A percentile compares a stretch with the other conserved stretches of the same genome.
phyloP scores from a whole-genome alignment of 2,888 invertebrate genomes.

The Agrypnus murinus region DNA sequence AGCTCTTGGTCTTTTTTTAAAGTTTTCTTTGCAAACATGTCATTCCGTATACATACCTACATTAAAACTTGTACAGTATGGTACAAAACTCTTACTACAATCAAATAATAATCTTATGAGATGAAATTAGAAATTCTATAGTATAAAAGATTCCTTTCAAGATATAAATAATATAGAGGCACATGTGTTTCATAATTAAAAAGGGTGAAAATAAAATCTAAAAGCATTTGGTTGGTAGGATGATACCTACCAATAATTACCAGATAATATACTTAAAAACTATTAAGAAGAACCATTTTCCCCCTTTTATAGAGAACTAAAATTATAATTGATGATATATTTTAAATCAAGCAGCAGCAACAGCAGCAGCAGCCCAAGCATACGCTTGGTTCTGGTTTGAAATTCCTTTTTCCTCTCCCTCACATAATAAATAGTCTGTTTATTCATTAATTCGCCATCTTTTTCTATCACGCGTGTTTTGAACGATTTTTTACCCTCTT shows the following conservation, averaged over 20 bases:
- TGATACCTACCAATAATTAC: slow-evolving; percentile 16
- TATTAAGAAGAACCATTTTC: slow-evolving; percentile 32
- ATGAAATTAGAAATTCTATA: neutral
- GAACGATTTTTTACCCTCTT: slow-evolving; percentile 47
- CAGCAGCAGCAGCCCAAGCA: slow-evolving; percentile 5
- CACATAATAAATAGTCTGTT: slow-evolving; percentile 62
- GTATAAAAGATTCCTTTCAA: neutral
- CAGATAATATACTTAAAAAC: slow-evolving; percentile 22
- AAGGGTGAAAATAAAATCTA: neutral
- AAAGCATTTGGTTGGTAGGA: slow-evolving; percentile 30
- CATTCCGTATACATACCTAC: slow-evolving; percentile 44
- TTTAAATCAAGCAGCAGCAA: slow-evolving; percentile 57
- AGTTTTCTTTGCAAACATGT: slow-evolving; percentile 46
- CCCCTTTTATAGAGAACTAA: slow-evolving; percentile 42
- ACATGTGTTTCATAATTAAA: neutral
- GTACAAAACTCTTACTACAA: neutral
- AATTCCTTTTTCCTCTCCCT: slow-evolving; percentile 48
- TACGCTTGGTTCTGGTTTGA: slow-evolving; percentile 50
- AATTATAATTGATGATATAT: slow-evolving; percentile 61
- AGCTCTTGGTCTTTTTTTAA: slow-evolving; percentile 50
- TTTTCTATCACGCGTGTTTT: slow-evolving; percentile 54
- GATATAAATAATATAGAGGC: too few species aligned
- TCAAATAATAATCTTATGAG: slow-evolving; percentile 1
- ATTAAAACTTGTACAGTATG: slow-evolving; percentile 27
- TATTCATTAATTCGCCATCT: slow-evolving; percentile 61